These are phyloP conservation scores for Choreutis nemorana DNA, from an alignment of 2,888 invertebrate species.

Conservation along the genomic window DNA sequence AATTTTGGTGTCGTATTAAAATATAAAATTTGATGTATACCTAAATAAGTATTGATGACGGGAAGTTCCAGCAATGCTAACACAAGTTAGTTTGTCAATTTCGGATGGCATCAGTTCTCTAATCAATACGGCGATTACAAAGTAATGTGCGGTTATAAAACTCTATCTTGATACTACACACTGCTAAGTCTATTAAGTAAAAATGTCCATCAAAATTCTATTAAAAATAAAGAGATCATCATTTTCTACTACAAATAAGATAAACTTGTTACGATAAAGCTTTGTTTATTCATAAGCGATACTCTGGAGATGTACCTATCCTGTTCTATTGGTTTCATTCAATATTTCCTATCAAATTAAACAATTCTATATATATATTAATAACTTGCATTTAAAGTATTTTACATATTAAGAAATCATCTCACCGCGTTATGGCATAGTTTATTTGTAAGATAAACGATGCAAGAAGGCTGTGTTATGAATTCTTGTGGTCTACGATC, in stretches of 20 bases:
- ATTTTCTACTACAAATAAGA: slow-evolving; percentile 54
- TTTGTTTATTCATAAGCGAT: slow-evolving; percentile 39
- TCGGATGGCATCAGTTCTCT: slow-evolving; percentile 39
- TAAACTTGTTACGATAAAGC: slow-evolving; percentile 58
- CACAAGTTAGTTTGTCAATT: slow-evolving; percentile 19
- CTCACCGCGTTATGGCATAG: no score
- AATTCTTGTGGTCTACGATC: no score
- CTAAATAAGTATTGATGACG: no score
- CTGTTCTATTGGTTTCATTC: slow-evolving; percentile 27
- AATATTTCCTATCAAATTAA: no score
- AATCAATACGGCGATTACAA: slow-evolving; percentile 27
- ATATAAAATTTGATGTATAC: no score
- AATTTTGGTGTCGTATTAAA: no score
- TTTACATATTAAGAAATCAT: no score
- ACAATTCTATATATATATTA: no score
- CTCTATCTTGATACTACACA: slow-evolving; percentile 38
- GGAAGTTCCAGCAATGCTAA: slow-evolving; percentile 33
- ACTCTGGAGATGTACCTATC: slow-evolving; percentile 29
- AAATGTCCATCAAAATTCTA: slow-evolving; percentile 62
- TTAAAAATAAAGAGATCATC: slow-evolving; percentile 64
- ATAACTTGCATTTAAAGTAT: no score
- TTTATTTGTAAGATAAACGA: no score
- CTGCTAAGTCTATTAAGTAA: slow-evolving; percentile 60
- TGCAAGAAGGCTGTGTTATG: no score
- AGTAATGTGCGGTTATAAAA: slow-evolving; percentile 34